Percentiles rank a stretch among this genome's conserved stretches.
These are phyloP conservation scores for Gryllus longicercus DNA, from an alignment of 2,888 invertebrate genomes.

Conservation along the genomic window DNA sequence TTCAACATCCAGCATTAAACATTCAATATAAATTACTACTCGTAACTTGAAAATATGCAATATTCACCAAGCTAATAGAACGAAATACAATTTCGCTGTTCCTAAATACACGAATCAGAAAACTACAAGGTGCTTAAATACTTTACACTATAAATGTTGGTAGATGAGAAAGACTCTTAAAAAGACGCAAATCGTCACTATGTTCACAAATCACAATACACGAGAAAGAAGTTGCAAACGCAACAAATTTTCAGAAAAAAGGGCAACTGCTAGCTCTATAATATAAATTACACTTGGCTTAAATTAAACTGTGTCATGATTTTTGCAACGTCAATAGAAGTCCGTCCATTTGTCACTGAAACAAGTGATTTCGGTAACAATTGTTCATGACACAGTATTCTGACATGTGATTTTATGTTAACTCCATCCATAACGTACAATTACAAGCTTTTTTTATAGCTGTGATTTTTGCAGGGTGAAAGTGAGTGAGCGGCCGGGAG, in stretches of 20 bases:
- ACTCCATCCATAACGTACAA: constrained; percentile 5
- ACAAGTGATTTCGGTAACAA: not conserved
- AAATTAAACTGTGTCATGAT: constrained; percentile 11
- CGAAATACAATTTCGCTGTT: no score
- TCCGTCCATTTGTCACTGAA: constrained; percentile 1
- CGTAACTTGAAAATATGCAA: no score
- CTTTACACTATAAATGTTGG: no score
- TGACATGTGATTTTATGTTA: constrained; percentile 17
- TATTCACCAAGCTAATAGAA: no score
- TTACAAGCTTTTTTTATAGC: constrained; percentile 2
- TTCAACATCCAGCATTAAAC: no score
- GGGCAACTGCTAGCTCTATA: not conserved
- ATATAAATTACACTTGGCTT: not conserved
- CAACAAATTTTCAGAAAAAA: not conserved
- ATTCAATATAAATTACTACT: no score
- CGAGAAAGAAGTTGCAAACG: not conserved
- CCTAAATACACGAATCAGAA: no score
- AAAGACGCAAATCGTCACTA: no score
- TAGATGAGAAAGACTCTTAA: no score
- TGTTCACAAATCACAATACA: no score
- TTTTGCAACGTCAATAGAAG: constrained; percentile 4
- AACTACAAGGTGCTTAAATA: no score
- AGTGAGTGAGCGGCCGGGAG: no score
- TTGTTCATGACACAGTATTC: constrained; percentile 11
- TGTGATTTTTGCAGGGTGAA: not conserved